Conservation (phyloP, 2,797 vertebrate genomes). For the Tauraco hartlaubi region DNA sequence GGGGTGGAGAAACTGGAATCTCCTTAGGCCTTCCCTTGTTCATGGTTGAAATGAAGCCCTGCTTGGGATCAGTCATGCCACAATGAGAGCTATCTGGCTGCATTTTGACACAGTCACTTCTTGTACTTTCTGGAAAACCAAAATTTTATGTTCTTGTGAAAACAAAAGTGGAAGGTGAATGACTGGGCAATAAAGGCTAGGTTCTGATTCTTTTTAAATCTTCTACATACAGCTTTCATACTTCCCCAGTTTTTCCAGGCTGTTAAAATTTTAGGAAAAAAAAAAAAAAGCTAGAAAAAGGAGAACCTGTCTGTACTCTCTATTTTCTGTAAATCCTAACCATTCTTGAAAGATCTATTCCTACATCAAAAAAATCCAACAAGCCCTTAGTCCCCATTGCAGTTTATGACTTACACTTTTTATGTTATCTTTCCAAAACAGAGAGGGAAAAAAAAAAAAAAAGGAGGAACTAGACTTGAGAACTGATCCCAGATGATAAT, state of each 20-base stretch:
- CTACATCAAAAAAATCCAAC: not conserved
- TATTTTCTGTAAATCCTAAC: not conserved
- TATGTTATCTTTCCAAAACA: not conserved
- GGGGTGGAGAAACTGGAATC: not conserved
- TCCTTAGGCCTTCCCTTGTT: not conserved
- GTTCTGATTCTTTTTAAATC: not conserved
- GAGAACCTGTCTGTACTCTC: not conserved
- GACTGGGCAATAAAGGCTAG: not conserved
- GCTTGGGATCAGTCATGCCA: not conserved
- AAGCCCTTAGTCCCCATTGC: not conserved
- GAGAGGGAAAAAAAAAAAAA: not conserved
- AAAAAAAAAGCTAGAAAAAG: not conserved
- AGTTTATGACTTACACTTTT: not conserved
- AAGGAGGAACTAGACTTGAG: not conserved
- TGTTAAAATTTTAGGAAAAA: not conserved
- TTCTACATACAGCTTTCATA: not conserved
- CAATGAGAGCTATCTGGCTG: not conserved
- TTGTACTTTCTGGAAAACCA: not conserved
- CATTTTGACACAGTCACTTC: not conserved
- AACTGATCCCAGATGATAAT: slow-evolving; percentile 14
- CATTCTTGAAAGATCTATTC: not conserved
- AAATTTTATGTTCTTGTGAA: not conserved
- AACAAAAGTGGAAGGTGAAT: not conserved
- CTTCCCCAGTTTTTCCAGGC: not conserved
- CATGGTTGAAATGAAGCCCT: not conserved